Percentiles rank a stretch among this genome's conserved stretches.
Conservation (phyloP, 2,797 vertebrate species). For the Ibycter americanus region DNA sequence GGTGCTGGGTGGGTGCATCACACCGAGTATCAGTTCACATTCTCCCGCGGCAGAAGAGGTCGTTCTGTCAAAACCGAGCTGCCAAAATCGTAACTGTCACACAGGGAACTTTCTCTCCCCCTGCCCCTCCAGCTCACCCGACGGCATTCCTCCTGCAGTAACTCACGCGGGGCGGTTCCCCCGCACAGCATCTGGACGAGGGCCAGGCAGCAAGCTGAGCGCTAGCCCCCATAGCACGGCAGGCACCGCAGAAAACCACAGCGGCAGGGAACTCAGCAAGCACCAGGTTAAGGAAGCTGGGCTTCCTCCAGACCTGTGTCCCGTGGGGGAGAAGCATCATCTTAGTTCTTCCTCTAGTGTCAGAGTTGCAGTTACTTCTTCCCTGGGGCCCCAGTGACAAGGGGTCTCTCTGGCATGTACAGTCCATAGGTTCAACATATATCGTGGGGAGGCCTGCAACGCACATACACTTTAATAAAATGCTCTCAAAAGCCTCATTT, state of each 20-base stretch:
- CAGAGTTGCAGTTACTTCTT: not conserved
- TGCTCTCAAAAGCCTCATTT: not conserved
- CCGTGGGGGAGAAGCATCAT: rapidly evolving
- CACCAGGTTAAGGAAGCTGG: rapidly evolving
- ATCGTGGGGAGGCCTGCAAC: not conserved
- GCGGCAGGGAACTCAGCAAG: not conserved
- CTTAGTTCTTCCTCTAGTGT: not conserved
- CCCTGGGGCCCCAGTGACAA: rapidly evolving
- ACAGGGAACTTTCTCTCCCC: not conserved
- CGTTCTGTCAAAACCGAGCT: not conserved
- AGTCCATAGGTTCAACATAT: not conserved
- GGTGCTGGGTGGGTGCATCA: not conserved
- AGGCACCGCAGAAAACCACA: not conserved
- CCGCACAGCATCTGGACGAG: rapidly evolving
- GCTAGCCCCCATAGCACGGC: not conserved
- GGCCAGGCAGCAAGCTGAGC: not conserved
- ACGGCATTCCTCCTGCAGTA: not conserved
- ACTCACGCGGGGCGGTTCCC: constrained; percentile 1
- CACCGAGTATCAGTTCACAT: rapidly evolving
- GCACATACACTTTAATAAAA: rapidly evolving
- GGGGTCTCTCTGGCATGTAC: not conserved
- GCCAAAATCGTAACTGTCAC: not conserved
- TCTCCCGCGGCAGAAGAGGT: rapidly evolving
- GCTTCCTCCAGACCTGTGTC: not conserved
- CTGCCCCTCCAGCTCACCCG: not conserved